Base-by-base conservation (phyloP, 2,797 vertebrate genomes). In the Neoniphon sammara region DNA sequence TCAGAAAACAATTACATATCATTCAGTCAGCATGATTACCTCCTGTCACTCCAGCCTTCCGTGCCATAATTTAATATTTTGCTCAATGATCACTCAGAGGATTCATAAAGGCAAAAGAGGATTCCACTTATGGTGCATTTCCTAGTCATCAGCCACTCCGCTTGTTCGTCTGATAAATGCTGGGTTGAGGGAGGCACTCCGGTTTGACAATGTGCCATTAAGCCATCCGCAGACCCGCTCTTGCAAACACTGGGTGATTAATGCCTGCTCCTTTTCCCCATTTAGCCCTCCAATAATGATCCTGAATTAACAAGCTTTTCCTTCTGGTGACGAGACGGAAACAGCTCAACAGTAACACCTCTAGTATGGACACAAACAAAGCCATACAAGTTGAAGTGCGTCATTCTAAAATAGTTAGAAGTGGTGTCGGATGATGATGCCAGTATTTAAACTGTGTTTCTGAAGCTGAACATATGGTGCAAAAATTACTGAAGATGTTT, bases 1-100 rank as follows among this genome's bases (percentile, higher is more conserved):
- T 85, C 76, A 83, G 84, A 91, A 91, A 91, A 91, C 89, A 87
- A 86, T 93, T 93, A 89, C 82, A 82, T 85, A 88, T 87, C 84
- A 74, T 77, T 84, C 75, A 87, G 74, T 83, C 85, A 79, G 77
- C 78, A 59, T 90, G 88, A 91, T 91, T 91, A 83, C 81, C 86
- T 86, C 82, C 85, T 72, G 75, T 90, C 91, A 90, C 79, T 88
- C 84, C 70, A 84, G 64, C 75, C 77, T 88, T 73, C 76, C 68
- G 21, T 82, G 64, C 66, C 79, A 74, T 89, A 85, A 89, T 91
- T 91, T 87, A 76, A 88, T 81, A 85, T 86, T 89, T 87, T 87
- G 81, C 85, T 88, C 84, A 81, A 72, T 90, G 90, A 90, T 89
- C 87, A 86, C 75, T 91, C 71, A 66, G 81, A 83, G 82, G 73